These are phyloP conservation scores for Sebastes vulpes DNA, from an alignment of 2,797 vertebrate species.

Conservation along the genomic window DNA sequence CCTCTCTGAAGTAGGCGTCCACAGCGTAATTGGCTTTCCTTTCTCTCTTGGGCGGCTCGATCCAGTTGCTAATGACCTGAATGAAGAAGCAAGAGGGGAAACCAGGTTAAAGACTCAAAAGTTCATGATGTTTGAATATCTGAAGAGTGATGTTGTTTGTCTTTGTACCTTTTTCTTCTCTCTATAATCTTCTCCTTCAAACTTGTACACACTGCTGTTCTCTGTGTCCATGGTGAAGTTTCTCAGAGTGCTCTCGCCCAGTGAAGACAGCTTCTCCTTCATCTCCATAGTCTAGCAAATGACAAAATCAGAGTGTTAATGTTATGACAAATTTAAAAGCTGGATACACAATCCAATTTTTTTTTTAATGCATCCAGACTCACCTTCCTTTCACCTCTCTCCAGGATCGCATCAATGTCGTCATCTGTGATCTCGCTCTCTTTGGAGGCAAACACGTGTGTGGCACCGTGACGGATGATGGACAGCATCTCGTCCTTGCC, in stretches of 20 bases:
- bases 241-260: conserved; percentile 96
- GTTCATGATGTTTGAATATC: not conserved
- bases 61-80: conserved; percentile 98
- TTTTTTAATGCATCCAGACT: not conserved
- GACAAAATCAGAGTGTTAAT: not conserved
- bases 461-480: conserved; percentile 98
- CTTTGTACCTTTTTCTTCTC: conserved; percentile 97
- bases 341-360: not conserved
- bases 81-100: not conserved
- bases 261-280: conserved; percentile 94
- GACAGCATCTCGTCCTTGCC: conserved; percentile 99
- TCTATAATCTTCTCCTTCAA: conserved; percentile 99
- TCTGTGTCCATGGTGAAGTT: conserved; percentile 99
- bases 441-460: conserved; percentile 98
- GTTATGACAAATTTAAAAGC: not conserved
- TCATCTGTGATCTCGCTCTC: conserved; percentile 99
- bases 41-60: conserved; percentile 98
- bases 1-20: conserved; percentile 98
- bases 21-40: conserved; percentile 99
- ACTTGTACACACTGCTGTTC: conserved; percentile 96
- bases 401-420: conserved; percentile 95
- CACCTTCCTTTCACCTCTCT: conserved; percentile 97
- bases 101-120: not conserved
- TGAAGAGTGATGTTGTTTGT: not conserved
- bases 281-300: conserved; percentile 92